Evolutionary conservation across 1,140 invertebrate species (phyloP).

Genomic region (Aphaenogaster rudis): DNA sequence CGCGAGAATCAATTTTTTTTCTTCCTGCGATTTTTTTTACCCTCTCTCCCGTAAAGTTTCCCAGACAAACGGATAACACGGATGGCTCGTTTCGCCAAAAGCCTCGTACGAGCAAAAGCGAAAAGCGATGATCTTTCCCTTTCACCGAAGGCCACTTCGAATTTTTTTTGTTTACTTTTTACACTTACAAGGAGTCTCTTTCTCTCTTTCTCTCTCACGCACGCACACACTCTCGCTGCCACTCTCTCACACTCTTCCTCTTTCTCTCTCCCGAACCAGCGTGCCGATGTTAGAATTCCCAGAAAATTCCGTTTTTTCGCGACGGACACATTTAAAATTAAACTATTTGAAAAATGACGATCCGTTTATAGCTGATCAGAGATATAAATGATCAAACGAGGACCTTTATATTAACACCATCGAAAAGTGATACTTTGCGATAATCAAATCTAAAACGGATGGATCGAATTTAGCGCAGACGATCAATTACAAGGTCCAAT

Average conservation of each 20-base stretch:
- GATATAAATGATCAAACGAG: constrained; percentile 27
- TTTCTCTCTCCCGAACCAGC: constrained; percentile 51
- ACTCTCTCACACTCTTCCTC: background rate
- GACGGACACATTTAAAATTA: background rate
- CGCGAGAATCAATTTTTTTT: constrained; percentile 58
- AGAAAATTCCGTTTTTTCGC: background rate
- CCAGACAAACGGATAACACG: constrained; percentile 69
- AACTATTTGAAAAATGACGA: background rate
- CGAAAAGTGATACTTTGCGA: constrained; percentile 12
- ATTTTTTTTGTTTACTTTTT: constrained; percentile 82
- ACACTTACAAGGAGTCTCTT: constrained; percentile 82
- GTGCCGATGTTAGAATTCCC: constrained; percentile 40
- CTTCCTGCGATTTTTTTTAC: constrained; percentile 70
- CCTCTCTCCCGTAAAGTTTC: constrained; percentile 62
- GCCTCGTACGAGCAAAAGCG: constrained; percentile 73
- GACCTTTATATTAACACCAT: constrained; percentile 19
- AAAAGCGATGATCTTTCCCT: constrained; percentile 81
- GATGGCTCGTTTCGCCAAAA: constrained; percentile 65
- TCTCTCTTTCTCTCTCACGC: constrained; percentile 34
- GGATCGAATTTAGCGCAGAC: constrained; percentile 29
- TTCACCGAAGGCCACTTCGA: constrained; percentile 85
- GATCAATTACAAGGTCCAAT: constrained; percentile 36
- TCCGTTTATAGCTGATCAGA: constrained; percentile 9
- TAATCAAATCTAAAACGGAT: constrained; percentile 35
- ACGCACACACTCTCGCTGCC: constrained; percentile 17